A percentile compares a stretch with the other conserved stretches of the same genome.
Conservation (phyloP, 2,113 vertebrate genomes). For the Pteruthius melanotis region DNA sequence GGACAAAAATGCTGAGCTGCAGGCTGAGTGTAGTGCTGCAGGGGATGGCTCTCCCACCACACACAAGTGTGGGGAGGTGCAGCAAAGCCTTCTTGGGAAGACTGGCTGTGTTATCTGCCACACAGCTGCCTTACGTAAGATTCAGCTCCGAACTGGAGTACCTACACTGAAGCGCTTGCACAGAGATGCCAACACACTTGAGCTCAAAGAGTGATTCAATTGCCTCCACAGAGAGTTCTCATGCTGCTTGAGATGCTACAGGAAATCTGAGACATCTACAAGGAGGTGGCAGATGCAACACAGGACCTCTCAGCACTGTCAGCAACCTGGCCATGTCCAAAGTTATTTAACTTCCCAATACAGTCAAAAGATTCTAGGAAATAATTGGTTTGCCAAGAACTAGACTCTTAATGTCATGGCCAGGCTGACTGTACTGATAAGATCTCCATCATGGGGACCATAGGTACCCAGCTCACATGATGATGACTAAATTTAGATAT, state of each 20-base stretch:
- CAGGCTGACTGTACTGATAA: background rate
- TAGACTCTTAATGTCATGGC: background rate
- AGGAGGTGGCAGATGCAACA: background rate
- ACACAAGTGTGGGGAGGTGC: background rate
- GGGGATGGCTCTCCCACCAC: background rate
- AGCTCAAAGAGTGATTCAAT: background rate
- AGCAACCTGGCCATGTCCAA: background rate
- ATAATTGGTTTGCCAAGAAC: background rate
- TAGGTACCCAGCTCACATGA: background rate
- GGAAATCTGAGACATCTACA: background rate
- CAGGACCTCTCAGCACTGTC: background rate
- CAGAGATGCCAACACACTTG: background rate
- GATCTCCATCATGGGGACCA: rapidly evolving
- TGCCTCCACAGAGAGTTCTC: background rate
- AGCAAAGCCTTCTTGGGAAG: background rate
- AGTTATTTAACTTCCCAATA: background rate
- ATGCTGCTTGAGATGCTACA: background rate
- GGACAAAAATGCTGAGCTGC: background rate
- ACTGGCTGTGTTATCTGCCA: background rate
- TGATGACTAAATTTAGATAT: background rate
- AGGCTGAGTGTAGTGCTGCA: rapidly evolving
- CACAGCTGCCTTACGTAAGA: background rate
- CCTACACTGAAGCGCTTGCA: background rate
- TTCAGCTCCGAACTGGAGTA: background rate
- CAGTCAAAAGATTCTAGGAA: background rate